Evolutionary conservation across 2,888 invertebrate genomes (phyloP).

Genomic region (Saturnia japonica): DNA sequence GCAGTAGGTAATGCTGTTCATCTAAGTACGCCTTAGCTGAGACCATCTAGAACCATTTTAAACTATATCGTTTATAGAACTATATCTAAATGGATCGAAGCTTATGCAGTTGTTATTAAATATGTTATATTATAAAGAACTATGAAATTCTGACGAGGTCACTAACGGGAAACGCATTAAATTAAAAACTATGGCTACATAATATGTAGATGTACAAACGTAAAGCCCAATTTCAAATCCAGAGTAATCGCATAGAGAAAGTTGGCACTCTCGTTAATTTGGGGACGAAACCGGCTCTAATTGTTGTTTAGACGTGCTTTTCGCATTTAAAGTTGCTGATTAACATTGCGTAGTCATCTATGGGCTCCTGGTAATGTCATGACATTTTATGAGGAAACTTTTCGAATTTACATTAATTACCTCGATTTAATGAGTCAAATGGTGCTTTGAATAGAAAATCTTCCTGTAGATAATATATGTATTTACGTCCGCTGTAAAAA

Average conservation of each 20-base stretch:
- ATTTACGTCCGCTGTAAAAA: background rate
- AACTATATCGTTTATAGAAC: no score
- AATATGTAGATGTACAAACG: conserved; percentile 18
- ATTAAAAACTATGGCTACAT: background rate
- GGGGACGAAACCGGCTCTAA: conserved; percentile 64
- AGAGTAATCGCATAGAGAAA: conserved; percentile 52
- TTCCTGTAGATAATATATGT: conserved; percentile 4
- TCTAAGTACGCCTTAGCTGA: no score
- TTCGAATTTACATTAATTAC: conserved; percentile 71
- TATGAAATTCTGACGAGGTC: background rate
- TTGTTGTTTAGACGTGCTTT: conserved; percentile 59
- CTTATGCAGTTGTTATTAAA: no score
- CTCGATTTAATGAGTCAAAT: conserved; percentile 50
- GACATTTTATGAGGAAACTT: conserved; percentile 59
- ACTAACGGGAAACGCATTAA: background rate
- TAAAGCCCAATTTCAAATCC: conserved; percentile 46
- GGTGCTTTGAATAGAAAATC: conserved; percentile 35
- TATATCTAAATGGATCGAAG: no score
- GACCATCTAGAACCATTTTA: no score
- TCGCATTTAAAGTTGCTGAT: conserved; percentile 63
- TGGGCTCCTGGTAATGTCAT: conserved; percentile 27
- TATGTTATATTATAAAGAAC: no score
- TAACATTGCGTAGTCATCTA: conserved; percentile 48
- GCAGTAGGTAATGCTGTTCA: no score
- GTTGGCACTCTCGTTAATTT: conserved; percentile 60